These are phyloP conservation scores for Eristalis arbustorum DNA, from an alignment of 2,888 invertebrate species.

Conservation along the genomic window DNA sequence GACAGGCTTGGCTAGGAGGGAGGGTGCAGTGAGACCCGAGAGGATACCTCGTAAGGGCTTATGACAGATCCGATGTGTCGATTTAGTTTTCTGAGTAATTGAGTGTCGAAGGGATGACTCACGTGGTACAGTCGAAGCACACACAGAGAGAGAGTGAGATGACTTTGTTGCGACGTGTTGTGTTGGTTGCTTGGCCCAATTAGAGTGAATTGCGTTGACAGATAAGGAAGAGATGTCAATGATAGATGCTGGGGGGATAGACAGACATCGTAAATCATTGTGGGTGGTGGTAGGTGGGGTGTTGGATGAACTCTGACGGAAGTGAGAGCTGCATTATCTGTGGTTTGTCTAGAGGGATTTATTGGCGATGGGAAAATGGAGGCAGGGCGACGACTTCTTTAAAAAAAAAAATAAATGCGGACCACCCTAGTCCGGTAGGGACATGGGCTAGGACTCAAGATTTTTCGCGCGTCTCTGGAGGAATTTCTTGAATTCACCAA, in stretches of 20 bases:
- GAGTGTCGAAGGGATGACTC: background rate
- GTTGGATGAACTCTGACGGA: too few relatives aligned
- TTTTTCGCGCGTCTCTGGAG: too few relatives aligned
- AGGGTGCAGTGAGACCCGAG: background rate
- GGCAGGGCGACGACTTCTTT: too few relatives aligned
- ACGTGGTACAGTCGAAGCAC: background rate
- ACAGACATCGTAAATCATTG: background rate
- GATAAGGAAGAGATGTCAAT: background rate
- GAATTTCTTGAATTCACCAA: too few relatives aligned
- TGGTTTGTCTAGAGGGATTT: too few relatives aligned
- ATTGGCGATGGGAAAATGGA: too few relatives aligned
- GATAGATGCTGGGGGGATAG: background rate
- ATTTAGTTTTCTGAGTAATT: background rate
- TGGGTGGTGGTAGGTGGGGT: background rate
- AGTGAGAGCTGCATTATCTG: too few relatives aligned
- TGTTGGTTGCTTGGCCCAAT: background rate
- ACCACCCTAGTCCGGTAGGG: too few relatives aligned
- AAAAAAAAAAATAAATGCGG: too few relatives aligned
- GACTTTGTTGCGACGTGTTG: background rate
- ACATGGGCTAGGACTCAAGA: too few relatives aligned
- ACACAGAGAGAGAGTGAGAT: too few relatives aligned
- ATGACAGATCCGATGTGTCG: constrained; percentile 3
- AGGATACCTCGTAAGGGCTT: background rate
- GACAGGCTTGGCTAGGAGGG: background rate
- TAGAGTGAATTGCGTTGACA: background rate